Conservation (phyloP, 2,113 vertebrate species). For the Phalacrocorax brasilianus region DNA sequence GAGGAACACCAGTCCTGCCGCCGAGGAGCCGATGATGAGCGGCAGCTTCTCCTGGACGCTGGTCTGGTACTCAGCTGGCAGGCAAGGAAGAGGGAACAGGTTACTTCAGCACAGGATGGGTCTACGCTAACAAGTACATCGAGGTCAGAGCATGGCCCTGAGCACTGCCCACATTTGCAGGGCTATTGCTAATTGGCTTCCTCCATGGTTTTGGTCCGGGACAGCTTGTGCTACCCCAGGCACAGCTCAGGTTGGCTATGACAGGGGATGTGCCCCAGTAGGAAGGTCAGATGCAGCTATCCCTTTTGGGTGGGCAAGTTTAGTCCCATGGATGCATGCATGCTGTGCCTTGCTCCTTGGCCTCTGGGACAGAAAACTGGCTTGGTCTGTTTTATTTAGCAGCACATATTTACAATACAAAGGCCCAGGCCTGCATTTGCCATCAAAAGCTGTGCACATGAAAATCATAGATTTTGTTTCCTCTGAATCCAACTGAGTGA, state of each 20-base stretch:
- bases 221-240: too few species aligned
- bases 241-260: neutral
- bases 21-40: conserved; percentile 90
- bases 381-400: neutral
- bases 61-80: conserved; percentile 89
- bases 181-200: neutral
- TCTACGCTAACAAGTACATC: accelerated
- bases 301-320: neutral
- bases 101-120: neutral
- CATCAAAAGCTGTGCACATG: neutral
- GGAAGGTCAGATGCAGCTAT: neutral
- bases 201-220: neutral
- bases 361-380: neutral
- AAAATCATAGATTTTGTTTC: neutral
- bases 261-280: neutral
- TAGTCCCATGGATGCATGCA: neutral
- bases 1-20: conserved; percentile 89
- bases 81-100: accelerated
- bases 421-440: neutral
- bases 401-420: neutral
- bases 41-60: conserved; percentile 94
- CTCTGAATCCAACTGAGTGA: neutral
- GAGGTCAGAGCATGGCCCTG: neutral
- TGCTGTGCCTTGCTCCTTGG: neutral
- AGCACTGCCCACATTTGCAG: accelerated